phyloP scores from a whole-genome alignment of 1,140 invertebrate genomes.

The Hylaeus volcanicus region DNA sequence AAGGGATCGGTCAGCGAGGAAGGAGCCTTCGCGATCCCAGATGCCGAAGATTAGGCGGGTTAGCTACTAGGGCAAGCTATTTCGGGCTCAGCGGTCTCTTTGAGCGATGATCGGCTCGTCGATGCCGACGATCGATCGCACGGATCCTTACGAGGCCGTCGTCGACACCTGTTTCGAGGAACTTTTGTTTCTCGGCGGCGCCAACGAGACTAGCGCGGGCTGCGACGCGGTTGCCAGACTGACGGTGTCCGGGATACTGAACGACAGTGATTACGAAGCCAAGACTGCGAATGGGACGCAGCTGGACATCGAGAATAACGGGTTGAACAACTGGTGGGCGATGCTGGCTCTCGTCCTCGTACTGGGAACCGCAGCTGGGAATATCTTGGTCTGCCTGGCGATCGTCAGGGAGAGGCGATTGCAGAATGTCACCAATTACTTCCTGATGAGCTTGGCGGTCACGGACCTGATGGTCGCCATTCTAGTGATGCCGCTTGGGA shows the following conservation, averaged over 20 bases:
- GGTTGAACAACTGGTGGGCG: constrained; percentile 87
- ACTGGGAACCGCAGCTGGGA: constrained; percentile 93
- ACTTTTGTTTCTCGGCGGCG: background rate
- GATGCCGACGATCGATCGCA: constrained; percentile 37
- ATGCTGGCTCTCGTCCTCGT: constrained; percentile 89
- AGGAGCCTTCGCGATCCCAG: no score
- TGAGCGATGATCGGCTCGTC: constrained; percentile 55
- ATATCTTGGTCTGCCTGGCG: constrained; percentile 95
- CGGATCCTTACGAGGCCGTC: constrained; percentile 47
- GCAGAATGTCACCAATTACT: constrained; percentile 98
- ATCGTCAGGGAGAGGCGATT: constrained; percentile 93
- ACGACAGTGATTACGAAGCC: constrained; percentile 63
- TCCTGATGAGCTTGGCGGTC: constrained; percentile 96
- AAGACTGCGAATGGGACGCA: constrained; percentile 37
- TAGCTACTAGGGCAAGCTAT: background rate
- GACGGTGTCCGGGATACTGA: constrained; percentile 66
- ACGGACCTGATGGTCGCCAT: constrained; percentile 96
- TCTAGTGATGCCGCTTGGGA: constrained; percentile 94
- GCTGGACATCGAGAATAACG: constrained; percentile 61
- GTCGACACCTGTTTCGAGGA: constrained; percentile 25
- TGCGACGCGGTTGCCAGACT: constrained; percentile 42
- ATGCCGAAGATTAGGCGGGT: background rate
- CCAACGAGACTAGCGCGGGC: background rate
- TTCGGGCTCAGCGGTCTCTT: background rate
- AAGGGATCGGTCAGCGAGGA: no score